Conservation (phyloP, 1,140 invertebrate genomes). For the Apis dorsata region DNA sequence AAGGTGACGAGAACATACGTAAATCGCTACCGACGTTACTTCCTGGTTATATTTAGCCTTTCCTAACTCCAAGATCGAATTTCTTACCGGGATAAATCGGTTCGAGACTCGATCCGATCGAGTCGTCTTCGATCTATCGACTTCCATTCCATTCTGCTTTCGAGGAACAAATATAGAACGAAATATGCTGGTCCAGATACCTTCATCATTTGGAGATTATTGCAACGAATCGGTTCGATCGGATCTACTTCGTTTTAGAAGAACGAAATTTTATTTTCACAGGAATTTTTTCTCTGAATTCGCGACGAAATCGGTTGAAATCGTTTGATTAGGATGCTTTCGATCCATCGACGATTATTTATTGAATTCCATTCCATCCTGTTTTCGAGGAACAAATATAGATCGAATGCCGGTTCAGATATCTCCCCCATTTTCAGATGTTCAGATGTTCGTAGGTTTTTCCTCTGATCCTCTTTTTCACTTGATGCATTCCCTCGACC, state of each 20-base stretch:
- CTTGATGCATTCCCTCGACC: not conserved
- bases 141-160: not conserved
- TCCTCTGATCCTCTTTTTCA: not conserved
- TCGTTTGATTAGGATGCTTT: not conserved
- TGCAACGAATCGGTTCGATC: too few species aligned
- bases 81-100: conserved; percentile 22
- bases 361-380: not conserved
- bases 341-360: not conserved
- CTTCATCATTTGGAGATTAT: too few species aligned
- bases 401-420: not conserved
- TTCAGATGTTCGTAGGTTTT: not conserved
- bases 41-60: conserved; percentile 45
- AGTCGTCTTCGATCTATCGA: not conserved
- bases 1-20: conserved; percentile 47
- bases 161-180: not conserved
- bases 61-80: conserved; percentile 24
- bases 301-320: not conserved
- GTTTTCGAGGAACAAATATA: conserved; percentile 22
- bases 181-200: too few species aligned
- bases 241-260: too few species aligned
- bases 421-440: not conserved
- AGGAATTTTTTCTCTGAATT: conserved; percentile 21
- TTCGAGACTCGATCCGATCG: not conserved
- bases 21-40: conserved; percentile 37
- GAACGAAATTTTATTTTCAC: too few species aligned